Evolutionary conservation across 2,888 invertebrate species (phyloP), one percentile per base, ranked within the genome.

Genomic region (Drosophila birchii): DNA sequence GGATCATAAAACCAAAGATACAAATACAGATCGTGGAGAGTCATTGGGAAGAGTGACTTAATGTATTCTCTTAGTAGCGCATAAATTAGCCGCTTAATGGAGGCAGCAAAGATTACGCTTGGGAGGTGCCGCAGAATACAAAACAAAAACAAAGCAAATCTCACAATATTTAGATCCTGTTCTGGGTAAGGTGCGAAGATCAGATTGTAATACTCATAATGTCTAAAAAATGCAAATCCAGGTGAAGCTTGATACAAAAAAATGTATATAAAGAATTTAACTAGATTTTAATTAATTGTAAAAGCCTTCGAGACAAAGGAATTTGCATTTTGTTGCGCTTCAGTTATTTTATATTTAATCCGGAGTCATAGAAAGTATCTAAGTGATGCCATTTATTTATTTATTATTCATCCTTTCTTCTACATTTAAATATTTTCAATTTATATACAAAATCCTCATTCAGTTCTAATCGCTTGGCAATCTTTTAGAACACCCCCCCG

Each of bases 81-180:
- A 68, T 75, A 61, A 74, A 75, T 75, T 61, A 68, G 20, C 18
- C 29, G n/a, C 54, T 68, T 75, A 68, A 75, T 75, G 45, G 49
- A 14, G 49, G 20, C 51, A 49, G 26, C 39, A 38, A 16, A 44
- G 69, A 56, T 57, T 51, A 47, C 53, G 54, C 44, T 43, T 55
- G 73, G 43, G 43, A 32, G 71, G 55, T 61, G 51, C 72, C 55
- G 44, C 55, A 39, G 29, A 60, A 55, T 14, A 20, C 12, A 41
- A 49, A 7, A 49, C n/a, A 14, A 12, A 34, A 18, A 0, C 12
- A 32, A 44, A 32, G n/a, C n/a, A 20, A 29, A 62, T 26, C 34
- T 7, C 49, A 56, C 23, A 54, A 39, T 64, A 54, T 34, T 20
- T 64, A 64, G 75, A 74, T 74, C 72, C 75, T 72, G 72, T 62